A percentile compares a stretch with the other conserved stretches of the same genome.
Evolutionary conservation across 2,797 vertebrate genomes (phyloP).

Genomic region (Pantherophis vulpinus): DNA sequence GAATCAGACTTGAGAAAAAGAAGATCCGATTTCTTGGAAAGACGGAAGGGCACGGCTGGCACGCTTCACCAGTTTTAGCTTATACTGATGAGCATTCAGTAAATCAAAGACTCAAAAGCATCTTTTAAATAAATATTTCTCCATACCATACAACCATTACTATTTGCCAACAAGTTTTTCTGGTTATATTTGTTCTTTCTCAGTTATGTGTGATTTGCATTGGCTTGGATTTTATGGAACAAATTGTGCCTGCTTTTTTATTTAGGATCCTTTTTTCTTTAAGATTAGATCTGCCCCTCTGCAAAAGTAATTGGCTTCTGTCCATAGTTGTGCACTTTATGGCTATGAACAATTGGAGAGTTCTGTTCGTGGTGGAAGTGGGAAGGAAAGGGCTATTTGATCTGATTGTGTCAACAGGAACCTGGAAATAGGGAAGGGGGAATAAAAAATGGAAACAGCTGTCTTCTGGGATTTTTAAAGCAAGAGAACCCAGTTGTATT

Average conservation of each 20-base stretch:
- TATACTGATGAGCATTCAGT: slow-evolving; percentile 41
- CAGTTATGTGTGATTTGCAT: slow-evolving; percentile 19
- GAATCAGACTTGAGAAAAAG: slow-evolving; percentile 53
- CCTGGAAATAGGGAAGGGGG: background rate
- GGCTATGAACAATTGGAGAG: slow-evolving; percentile 21
- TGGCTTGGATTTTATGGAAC: slow-evolving; percentile 38
- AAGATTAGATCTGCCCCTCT: slow-evolving; percentile 36
- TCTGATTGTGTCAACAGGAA: background rate
- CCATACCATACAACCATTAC: slow-evolving; percentile 30
- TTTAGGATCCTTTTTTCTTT: slow-evolving; percentile 36
- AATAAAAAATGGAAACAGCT: background rate
- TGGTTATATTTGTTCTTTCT: background rate
- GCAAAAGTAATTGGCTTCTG: slow-evolving; percentile 39
- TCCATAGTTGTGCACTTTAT: slow-evolving; percentile 27
- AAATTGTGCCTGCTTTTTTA: slow-evolving; percentile 38
- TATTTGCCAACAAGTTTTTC: slow-evolving; percentile 38
- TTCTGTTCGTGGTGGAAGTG: slow-evolving; percentile 2
- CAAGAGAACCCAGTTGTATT: background rate
- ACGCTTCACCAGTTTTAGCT: slow-evolving; percentile 9
- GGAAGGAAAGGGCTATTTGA: background rate
- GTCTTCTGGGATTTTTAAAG: background rate
- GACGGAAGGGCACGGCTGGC: background rate
- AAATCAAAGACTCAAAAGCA: background rate
- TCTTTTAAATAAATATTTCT: slow-evolving; percentile 55
- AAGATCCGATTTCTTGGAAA: background rate